phyloP scores from a whole-genome alignment of 2,113 vertebrate species.

The Lates calcarifer region DNA sequence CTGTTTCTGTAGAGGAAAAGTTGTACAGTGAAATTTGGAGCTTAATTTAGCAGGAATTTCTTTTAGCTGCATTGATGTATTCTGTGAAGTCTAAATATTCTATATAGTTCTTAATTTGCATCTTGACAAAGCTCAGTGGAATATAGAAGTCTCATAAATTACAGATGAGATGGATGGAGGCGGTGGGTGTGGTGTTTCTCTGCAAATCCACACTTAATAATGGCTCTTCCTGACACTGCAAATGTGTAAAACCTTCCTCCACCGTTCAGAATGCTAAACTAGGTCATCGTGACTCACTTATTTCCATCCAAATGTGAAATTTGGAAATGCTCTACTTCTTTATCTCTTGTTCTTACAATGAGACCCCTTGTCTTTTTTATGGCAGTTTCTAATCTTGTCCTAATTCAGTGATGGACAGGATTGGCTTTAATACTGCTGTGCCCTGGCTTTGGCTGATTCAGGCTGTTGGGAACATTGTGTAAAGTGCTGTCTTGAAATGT shows the following conservation, averaged over 20 bases:
- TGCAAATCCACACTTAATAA: constrained; percentile 54
- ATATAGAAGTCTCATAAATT: constrained; percentile 45
- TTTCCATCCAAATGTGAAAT: constrained; percentile 50
- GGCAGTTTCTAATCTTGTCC: constrained; percentile 37
- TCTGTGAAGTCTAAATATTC: constrained; percentile 1
- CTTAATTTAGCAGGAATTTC: constrained; percentile 3
- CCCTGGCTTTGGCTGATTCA: constrained; percentile 12
- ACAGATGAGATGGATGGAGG: constrained; percentile 51
- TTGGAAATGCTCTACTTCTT: constrained; percentile 10
- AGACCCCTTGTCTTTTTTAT: constrained; percentile 30
- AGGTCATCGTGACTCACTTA: constrained; percentile 62
- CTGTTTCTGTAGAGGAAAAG: background rate
- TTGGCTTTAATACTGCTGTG: background rate
- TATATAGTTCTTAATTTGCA: constrained; percentile 9
- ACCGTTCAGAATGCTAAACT: constrained; percentile 53
- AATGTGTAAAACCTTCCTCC: constrained; percentile 32
- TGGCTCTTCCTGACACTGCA: constrained; percentile 49
- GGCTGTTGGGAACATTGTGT: constrained; percentile 3
- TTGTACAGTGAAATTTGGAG: background rate
- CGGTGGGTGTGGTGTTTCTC: constrained; percentile 33
- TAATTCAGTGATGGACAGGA: constrained; percentile 23
- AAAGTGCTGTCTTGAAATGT: background rate
- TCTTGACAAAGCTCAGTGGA: constrained; percentile 12
- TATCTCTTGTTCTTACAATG: constrained; percentile 25
- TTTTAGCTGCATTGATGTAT: background rate